Evolutionary conservation across 2,113 vertebrate species (phyloP).

Genomic region (Corythornis madagascariensis): DNA sequence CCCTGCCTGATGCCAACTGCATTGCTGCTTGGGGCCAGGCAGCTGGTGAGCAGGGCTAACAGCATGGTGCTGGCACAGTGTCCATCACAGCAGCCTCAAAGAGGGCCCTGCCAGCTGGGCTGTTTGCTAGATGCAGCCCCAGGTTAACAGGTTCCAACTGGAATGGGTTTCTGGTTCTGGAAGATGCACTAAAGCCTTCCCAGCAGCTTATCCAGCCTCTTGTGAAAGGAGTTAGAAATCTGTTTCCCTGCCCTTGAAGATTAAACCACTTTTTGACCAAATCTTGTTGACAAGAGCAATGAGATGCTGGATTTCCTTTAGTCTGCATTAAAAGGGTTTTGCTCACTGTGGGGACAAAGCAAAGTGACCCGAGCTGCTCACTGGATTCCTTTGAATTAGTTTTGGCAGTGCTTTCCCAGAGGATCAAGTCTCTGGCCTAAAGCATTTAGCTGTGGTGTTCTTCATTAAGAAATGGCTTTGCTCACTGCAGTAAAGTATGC

Average conservation of each 20-base stretch:
- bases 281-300: background rate
- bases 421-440: background rate
- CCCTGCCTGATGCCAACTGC: background rate
- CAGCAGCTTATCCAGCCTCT: background rate
- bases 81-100: background rate
- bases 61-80: background rate
- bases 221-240: background rate
- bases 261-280: background rate
- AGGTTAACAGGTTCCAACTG: background rate
- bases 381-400: background rate
- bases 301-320: background rate
- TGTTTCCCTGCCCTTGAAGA: background rate
- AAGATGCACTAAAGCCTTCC: background rate
- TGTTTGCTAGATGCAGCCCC: background rate
- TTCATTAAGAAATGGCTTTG: background rate
- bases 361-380: background rate
- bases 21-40: background rate
- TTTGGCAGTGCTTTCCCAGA: background rate
- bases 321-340: background rate
- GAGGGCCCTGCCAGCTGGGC: background rate
- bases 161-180: background rate
- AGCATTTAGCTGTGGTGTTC: background rate
- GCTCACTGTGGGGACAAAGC: background rate
- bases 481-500: background rate
- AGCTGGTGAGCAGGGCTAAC: background rate